phyloP scores from a whole-genome alignment of 2,888 invertebrate species.

The Spodoptera exigua region DNA sequence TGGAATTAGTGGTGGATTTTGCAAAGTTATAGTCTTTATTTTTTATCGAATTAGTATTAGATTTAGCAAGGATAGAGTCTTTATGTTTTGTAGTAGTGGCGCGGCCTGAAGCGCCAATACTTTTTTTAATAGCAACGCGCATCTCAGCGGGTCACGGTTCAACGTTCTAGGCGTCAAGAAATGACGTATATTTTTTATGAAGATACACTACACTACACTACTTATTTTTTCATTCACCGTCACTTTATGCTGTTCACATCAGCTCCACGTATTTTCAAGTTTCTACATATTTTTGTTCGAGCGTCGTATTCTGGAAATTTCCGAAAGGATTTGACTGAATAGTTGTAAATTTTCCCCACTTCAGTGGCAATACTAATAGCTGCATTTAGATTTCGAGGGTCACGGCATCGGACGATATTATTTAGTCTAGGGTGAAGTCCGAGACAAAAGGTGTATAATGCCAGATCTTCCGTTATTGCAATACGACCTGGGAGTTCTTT shows the following conservation, averaged over 20 bases:
- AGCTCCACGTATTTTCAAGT: no score
- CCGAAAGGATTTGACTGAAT: slow-evolving; percentile 1
- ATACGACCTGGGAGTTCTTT: background rate
- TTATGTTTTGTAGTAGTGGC: no score
- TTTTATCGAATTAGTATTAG: no score
- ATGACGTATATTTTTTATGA: no score
- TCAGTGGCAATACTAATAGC: slow-evolving; percentile 1
- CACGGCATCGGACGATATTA: background rate
- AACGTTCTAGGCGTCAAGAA: no score
- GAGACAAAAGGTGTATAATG: background rate
- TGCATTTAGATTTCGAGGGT: background rate
- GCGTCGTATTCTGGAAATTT: background rate
- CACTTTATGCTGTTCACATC: no score
- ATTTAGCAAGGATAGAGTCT: background rate
- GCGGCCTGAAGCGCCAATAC: no score
- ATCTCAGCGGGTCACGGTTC: no score
- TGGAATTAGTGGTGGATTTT: background rate
- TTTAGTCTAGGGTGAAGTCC: background rate
- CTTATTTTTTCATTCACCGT: no score
- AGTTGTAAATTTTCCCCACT: background rate
- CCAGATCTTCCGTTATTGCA: slow-evolving; percentile 3
- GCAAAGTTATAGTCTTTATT: background rate
- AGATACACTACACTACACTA: no score
- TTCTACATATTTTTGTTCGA: no score
- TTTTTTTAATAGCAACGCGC: no score